phyloP scores from a whole-genome alignment of 2,888 invertebrate genomes.

The Coelinius sp. region DNA sequence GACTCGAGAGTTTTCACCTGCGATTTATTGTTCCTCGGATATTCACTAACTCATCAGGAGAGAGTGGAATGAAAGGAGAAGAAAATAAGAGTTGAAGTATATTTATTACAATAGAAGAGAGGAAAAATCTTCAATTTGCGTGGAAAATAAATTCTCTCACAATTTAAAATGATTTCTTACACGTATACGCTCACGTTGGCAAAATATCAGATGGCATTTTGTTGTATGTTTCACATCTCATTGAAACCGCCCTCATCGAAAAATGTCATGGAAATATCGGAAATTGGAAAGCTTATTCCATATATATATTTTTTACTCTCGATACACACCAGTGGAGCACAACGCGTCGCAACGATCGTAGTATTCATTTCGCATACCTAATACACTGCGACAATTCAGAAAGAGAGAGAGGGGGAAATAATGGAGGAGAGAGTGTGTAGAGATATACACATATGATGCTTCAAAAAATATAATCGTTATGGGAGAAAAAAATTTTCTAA shows the following conservation, averaged over 20 bases:
- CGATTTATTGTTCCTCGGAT: slow-evolving; percentile 24
- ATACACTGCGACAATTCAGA: slow-evolving; percentile 31
- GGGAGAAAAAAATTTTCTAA: too few species aligned
- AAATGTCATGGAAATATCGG: slow-evolving; percentile 69
- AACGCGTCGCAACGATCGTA: slow-evolving; percentile 42
- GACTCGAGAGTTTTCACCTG: slow-evolving; percentile 29
- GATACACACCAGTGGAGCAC: slow-evolving; percentile 55
- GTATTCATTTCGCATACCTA: slow-evolving; percentile 64
- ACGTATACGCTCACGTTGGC: slow-evolving; percentile 56
- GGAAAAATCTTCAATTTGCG: background rate
- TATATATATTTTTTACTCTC: slow-evolving; percentile 60
- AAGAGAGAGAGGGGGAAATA: slow-evolving; percentile 9
- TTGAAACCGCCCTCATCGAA: slow-evolving; percentile 67
- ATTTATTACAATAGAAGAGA: background rate
- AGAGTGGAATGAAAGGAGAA: too few species aligned
- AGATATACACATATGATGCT: too few species aligned
- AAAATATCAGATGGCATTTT: slow-evolving; percentile 67
- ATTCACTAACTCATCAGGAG: background rate
- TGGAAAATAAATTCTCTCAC: slow-evolving; percentile 1
- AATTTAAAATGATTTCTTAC: slow-evolving; percentile 38
- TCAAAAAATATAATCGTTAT: too few species aligned
- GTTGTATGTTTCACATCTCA: slow-evolving; percentile 66
- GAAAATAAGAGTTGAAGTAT: slow-evolving; percentile 1
- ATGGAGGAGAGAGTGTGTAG: slow-evolving; percentile 47
- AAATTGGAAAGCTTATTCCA: slow-evolving; percentile 71